Evolutionary conservation across 1,140 invertebrate genomes (phyloP).

Genomic region (Drosophila oshimai): DNA sequence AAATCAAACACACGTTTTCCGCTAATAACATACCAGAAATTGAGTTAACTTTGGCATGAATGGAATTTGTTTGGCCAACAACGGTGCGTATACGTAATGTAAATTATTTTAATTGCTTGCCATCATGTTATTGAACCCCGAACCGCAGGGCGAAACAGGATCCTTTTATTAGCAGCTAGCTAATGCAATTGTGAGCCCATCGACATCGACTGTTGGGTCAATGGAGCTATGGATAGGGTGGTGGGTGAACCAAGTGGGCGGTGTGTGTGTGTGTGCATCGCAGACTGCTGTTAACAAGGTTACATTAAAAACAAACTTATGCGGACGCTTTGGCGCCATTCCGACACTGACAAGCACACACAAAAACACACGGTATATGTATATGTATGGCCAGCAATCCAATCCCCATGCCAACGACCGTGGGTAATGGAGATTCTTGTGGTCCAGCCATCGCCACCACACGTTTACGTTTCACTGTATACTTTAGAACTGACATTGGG

Average conservation of each 20-base stretch:
- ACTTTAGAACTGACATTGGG: neutral
- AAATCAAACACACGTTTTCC: neutral
- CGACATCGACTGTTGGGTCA: conserved; percentile 37
- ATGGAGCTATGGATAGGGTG: neutral
- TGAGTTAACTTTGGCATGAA: neutral
- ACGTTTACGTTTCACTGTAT: neutral
- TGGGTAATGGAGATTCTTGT: neutral
- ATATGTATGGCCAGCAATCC: neutral
- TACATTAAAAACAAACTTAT: conserved; percentile 45
- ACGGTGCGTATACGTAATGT: conserved; percentile 15
- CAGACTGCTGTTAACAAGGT: conserved; percentile 35
- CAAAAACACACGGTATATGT: neutral
- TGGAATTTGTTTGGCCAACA: neutral
- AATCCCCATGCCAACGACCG: neutral
- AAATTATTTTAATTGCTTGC: conserved; percentile 20
- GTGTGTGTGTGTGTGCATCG: neutral
- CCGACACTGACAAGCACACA: neutral
- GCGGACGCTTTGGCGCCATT: conserved; percentile 25
- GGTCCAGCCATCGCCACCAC: conserved; percentile 6
- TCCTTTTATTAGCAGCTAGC: conserved; percentile 29
- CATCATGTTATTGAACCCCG: conserved; percentile 3
- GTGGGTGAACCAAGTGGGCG: neutral
- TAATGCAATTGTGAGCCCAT: conserved; percentile 31
- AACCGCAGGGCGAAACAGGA: neutral
- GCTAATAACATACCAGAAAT: neutral